These are phyloP conservation scores for Muntiacus muntjak DNA, from an alignment of 2,113 vertebrate species.

Conservation along the genomic window DNA sequence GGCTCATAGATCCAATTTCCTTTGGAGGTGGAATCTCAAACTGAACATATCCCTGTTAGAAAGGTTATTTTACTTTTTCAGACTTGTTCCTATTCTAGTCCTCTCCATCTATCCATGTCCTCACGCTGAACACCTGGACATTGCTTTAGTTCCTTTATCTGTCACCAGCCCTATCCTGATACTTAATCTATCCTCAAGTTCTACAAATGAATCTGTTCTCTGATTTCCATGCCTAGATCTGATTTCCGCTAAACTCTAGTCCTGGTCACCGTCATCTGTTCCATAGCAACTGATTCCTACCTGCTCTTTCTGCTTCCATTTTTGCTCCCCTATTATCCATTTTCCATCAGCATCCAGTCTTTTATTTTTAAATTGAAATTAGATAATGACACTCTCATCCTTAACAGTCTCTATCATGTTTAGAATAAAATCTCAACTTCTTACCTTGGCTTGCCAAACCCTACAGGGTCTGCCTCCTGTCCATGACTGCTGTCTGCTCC, in stretches of 20 bases:
- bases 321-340: not conserved
- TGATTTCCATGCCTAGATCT: not conserved
- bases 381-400: not conserved
- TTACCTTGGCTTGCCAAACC: not conserved
- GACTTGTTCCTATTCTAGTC: not conserved
- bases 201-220: not conserved
- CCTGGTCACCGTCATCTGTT: not conserved
- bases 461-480: not conserved
- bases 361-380: not conserved
- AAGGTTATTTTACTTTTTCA: not conserved
- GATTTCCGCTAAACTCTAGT: not conserved
- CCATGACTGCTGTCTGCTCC: not conserved
- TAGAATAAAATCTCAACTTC: not conserved
- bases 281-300: not conserved
- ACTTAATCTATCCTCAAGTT: not conserved
- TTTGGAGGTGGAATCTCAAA: not conserved
- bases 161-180: not conserved
- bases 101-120: not conserved
- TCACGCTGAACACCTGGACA: not conserved
- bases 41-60: not conserved
- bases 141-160: not conserved
- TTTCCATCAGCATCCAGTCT: not conserved
- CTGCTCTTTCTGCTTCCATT: not conserved
- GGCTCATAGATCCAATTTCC: not conserved
- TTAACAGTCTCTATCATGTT: not conserved